Evolutionary conservation across 2,797 vertebrate genomes (phyloP).

Genomic region (Alectoris magna): DNA sequence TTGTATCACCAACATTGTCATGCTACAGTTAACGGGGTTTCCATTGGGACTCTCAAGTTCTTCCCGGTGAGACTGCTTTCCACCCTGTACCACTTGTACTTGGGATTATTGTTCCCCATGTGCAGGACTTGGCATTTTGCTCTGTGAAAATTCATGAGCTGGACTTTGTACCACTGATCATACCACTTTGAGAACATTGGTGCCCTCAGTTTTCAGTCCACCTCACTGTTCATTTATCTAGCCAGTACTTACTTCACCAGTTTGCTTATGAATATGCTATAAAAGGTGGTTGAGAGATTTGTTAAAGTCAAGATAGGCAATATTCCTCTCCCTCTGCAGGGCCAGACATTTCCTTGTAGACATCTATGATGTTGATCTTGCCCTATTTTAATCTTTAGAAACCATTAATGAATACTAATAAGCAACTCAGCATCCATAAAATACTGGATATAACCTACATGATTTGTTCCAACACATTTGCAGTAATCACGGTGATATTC

Average conservation of each 20-base stretch:
- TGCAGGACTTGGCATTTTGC: background rate
- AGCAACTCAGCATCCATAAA: background rate
- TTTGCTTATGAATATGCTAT: too few species aligned
- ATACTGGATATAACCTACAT: background rate
- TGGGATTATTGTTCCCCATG: background rate
- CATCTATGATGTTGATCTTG: background rate
- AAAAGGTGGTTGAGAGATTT: too few species aligned
- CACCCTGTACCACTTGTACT: background rate
- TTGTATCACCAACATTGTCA: background rate
- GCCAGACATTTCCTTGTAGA: background rate
- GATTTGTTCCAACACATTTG: background rate
- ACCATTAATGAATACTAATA: accelerated
- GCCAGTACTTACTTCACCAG: too few species aligned
- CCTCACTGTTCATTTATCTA: too few species aligned
- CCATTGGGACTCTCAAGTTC: accelerated
- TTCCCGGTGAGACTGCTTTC: background rate
- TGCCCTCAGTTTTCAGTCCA: background rate
- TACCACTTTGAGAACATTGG: background rate
- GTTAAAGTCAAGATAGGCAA: too few species aligned
- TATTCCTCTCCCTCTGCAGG: background rate
- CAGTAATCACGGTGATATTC: background rate
- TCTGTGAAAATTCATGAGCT: background rate
- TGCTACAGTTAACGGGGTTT: background rate
- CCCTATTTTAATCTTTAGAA: background rate
- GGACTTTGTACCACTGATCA: background rate